phyloP scores from a whole-genome alignment of 2,888 invertebrate species.

The Cabera pusaria region DNA sequence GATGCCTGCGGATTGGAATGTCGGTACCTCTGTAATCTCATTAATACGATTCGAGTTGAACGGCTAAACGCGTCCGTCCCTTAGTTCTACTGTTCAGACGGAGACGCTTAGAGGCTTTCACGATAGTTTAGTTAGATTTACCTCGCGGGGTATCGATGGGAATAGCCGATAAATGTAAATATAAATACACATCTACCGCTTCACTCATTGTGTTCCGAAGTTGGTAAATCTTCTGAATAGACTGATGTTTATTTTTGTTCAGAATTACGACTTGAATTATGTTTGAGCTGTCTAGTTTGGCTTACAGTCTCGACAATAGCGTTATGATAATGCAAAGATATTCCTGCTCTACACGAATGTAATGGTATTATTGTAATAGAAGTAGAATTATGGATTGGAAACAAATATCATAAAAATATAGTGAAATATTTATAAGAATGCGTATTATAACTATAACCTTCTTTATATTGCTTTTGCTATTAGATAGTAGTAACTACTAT shows the following conservation, averaged over 20 bases:
- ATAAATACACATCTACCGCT: constrained; percentile 29
- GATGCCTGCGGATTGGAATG: constrained; percentile 44
- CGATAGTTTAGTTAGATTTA: constrained; percentile 30
- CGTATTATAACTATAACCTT: too few species aligned
- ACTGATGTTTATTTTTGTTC: constrained; percentile 38
- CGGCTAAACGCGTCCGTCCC: constrained; percentile 33
- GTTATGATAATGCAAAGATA: constrained; percentile 13
- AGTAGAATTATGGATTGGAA: constrained; percentile 14
- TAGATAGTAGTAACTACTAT: too few species aligned
- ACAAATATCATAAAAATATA: constrained; percentile 12
- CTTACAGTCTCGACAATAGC: constrained; percentile 17
- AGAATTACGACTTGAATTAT: constrained; percentile 32
- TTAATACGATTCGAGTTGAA: constrained; percentile 43
- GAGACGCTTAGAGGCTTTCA: constrained; percentile 30
- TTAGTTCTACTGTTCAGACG: constrained; percentile 36
- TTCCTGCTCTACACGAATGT: too few species aligned
- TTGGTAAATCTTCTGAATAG: constrained; percentile 36
- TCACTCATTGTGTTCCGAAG: constrained; percentile 34
- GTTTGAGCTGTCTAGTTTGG: constrained; percentile 25
- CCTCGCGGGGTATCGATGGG: constrained; percentile 28
- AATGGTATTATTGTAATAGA: constrained; percentile 17
- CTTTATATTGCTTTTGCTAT: too few species aligned
- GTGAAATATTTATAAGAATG: too few species aligned
- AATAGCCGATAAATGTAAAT: constrained; percentile 37
- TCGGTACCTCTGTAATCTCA: constrained; percentile 46